Conservation (phyloP, 37 sponge, comb jelly and placozoan species). For the Theonella swinhoei region DNA sequence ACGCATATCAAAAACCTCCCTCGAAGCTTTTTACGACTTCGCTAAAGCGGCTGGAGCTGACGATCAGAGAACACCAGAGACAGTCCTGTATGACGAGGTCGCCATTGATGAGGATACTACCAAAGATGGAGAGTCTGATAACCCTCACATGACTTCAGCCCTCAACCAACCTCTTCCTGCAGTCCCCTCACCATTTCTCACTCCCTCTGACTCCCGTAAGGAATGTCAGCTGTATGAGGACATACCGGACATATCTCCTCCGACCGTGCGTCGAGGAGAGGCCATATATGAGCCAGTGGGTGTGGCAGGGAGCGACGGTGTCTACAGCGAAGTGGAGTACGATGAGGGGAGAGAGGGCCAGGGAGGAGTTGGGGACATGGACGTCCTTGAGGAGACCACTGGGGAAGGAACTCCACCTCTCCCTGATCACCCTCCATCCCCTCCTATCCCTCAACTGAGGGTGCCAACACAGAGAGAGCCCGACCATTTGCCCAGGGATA, state of each 20-base stretch:
- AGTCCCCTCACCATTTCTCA: neutral
- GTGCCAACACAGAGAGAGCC: neutral
- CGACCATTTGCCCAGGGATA: neutral
- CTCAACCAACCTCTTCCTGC: neutral
- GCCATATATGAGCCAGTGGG: neutral
- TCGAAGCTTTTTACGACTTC: neutral
- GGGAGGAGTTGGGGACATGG: neutral
- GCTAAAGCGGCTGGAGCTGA: neutral
- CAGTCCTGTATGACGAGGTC: neutral
- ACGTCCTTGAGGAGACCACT: neutral
- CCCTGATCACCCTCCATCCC: neutral
- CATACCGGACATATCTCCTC: neutral
- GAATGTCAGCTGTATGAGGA: neutral
- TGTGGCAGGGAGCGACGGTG: neutral
- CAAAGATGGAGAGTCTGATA: no score
- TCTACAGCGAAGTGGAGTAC: neutral
- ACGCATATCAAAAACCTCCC: neutral
- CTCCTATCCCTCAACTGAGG: neutral
- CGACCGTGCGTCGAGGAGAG: neutral
- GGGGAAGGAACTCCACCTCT: neutral
- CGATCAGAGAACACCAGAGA: neutral
- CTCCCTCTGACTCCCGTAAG: neutral
- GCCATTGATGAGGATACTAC: no score
- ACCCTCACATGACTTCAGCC: neutral
- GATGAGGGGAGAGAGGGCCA: neutral